Evolutionary conservation across 2,113 vertebrate genomes (phyloP).

Genomic region (Spheniscus mendiculus): DNA sequence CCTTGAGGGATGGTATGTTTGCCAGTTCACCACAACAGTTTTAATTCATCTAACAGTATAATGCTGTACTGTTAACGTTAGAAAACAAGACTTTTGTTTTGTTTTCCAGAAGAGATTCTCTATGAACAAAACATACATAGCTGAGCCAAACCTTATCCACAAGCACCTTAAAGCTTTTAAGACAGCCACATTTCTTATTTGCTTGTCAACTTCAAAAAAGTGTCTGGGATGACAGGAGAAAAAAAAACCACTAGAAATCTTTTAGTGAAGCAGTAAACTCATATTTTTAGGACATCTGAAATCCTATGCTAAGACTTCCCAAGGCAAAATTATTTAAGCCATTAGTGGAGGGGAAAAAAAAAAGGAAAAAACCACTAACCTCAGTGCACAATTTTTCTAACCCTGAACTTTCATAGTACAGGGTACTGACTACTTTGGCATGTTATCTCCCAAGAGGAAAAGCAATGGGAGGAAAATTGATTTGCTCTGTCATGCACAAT

Average conservation of each 20-base stretch:
- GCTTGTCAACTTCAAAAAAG: neutral
- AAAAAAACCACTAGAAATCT: neutral
- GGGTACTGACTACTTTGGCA: neutral
- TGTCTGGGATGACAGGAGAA: neutral
- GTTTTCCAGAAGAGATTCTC: neutral
- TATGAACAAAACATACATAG: neutral
- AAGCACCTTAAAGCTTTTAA: neutral
- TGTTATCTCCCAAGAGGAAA: conserved; percentile 34
- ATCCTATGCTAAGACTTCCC: neutral
- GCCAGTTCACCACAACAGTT: neutral
- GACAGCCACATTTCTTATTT: neutral
- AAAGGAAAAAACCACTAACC: neutral
- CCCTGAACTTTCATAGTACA: neutral
- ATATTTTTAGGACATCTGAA: neutral
- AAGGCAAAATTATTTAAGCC: neutral
- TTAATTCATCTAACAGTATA: neutral
- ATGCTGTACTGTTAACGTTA: neutral
- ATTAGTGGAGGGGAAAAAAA: neutral
- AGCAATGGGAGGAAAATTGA: conserved; percentile 44
- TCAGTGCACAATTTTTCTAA: neutral
- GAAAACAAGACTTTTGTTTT: neutral
- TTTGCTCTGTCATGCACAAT: conserved; percentile 40
- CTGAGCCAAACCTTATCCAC: neutral
- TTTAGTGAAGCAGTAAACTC: neutral
- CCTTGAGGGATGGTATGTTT: neutral